Conservation (phyloP, 2,797 vertebrate species). For the Lacerta bilineata region DNA sequence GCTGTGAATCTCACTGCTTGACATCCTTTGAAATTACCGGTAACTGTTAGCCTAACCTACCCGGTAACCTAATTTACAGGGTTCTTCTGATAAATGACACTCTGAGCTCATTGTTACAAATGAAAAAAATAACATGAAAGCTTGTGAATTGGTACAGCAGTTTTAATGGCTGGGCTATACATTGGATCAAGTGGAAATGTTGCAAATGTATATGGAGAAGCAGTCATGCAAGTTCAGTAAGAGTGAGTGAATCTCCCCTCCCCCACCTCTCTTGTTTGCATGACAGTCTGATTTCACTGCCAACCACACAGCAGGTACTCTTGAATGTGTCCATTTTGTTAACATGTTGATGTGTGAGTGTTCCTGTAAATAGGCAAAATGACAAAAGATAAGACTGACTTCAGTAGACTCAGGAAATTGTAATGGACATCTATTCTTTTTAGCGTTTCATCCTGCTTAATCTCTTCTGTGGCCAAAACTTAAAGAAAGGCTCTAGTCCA, state of each 20-base stretch:
- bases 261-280: not conserved
- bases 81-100: not conserved
- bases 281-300: not conserved
- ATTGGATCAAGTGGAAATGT: not conserved
- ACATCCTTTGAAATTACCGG: not conserved
- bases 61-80: not conserved
- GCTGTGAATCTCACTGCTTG: not conserved
- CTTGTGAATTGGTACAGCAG: not conserved
- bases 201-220: not conserved
- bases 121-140: not conserved
- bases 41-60: not conserved
- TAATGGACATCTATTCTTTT: not conserved
- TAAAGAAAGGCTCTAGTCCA: not conserved
- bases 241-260: not conserved
- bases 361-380: not conserved
- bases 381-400: too few relatives aligned
- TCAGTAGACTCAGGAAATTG: not conserved
- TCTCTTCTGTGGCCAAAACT: not conserved
- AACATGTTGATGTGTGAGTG: not conserved
- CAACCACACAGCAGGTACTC: not conserved
- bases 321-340: not conserved
- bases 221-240: not conserved
- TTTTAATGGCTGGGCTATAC: not conserved
- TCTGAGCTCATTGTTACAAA: not conserved
- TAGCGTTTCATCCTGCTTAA: not conserved